Conservation (phyloP, 2,113 vertebrate species). For the Plectropomus leopardus region DNA sequence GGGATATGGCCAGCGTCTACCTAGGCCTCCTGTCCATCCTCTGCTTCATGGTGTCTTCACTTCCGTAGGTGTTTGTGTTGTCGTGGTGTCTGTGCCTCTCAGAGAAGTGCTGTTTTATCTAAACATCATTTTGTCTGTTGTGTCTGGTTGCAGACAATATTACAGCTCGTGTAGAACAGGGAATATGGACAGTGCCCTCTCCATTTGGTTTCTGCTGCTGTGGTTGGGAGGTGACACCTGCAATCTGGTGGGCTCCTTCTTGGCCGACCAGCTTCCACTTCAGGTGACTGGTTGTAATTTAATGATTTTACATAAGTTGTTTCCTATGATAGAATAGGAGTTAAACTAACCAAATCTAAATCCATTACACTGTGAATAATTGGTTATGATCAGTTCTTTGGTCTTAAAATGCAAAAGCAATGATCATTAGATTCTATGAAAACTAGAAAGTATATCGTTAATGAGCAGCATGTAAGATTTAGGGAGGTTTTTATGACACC, state of each 20-base stretch:
- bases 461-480: too few relatives aligned
- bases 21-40: slow-evolving; percentile 92
- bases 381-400: not conserved
- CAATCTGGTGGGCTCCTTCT: slow-evolving; percentile 94
- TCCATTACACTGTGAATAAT: not conserved
- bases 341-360: not conserved
- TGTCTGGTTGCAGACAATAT: slow-evolving; percentile 87
- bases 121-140: not conserved
- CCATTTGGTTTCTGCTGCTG: slow-evolving; percentile 94
- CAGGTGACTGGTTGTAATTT: slow-evolving; percentile 86
- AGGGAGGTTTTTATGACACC: too few relatives aligned
- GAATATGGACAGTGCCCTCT: slow-evolving; percentile 95
- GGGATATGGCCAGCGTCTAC: slow-evolving; percentile 90
- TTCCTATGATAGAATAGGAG: not conserved
- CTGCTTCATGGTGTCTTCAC: slow-evolving; percentile 91
- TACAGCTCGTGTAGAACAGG: slow-evolving; percentile 91
- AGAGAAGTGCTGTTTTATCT: not conserved
- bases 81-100: not conserved
- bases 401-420: not conserved
- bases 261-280: slow-evolving; percentile 94
- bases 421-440: not conserved
- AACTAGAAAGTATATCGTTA: not conserved
- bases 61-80: slow-evolving; percentile 88
- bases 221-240: slow-evolving; percentile 95
- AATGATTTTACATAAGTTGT: not conserved